phyloP scores from a whole-genome alignment of 2,888 invertebrate genomes.

The Nineta flava region DNA sequence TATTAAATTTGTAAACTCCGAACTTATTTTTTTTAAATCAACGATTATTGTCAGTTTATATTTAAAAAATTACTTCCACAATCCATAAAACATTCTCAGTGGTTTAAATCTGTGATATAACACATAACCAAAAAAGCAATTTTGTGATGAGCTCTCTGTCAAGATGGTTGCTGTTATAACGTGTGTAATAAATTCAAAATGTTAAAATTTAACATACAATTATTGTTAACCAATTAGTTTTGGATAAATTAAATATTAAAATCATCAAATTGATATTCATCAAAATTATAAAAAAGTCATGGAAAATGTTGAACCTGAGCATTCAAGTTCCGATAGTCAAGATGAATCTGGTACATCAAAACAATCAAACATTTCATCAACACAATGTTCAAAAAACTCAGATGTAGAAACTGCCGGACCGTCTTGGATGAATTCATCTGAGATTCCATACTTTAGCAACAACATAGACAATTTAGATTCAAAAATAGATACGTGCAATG shows the following conservation, averaged over 20 bases:
- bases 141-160: neutral
- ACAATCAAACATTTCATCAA: neutral
- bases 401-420: neutral
- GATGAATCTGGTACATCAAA: neutral
- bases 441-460: neutral
- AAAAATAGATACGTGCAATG: neutral
- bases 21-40: too few species aligned
- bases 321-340: neutral
- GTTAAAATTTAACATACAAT: neutral
- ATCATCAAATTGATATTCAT: neutral
- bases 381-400: neutral
- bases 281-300: neutral
- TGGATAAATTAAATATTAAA: neutral
- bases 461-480: neutral
- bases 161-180: slow-evolving; percentile 4
- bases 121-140: too few species aligned
- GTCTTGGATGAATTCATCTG: neutral
- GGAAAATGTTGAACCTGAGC: neutral
- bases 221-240: too few species aligned
- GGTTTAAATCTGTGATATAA: too few species aligned
- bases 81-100: too few species aligned
- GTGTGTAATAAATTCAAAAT: neutral
- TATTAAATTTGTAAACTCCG: too few species aligned
- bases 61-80: too few species aligned
- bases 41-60: too few species aligned